Evolutionary conservation across 2,888 invertebrate genomes (phyloP), one percentile per base, ranked within the genome.

Genomic region (Iphiclides podalirius): DNA sequence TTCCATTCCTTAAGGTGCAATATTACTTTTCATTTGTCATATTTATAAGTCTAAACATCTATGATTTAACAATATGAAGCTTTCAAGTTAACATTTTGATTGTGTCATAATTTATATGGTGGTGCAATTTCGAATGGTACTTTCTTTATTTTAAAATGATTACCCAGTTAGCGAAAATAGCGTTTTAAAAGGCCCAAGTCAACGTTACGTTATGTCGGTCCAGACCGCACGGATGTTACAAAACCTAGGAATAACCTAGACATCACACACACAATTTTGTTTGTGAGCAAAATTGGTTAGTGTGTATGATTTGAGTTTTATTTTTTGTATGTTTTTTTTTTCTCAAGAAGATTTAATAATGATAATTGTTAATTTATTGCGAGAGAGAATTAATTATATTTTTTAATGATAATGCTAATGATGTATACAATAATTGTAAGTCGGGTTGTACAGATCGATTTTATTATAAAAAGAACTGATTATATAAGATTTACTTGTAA

Each of bases 401-500:
- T 26, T 39, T 11, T 39, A 15, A 33, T 42, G 23, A 20, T 33
- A 33, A 23, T 43, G 26, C 20, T 36, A 31, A 20, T 20, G 3
- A 20, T 20, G 20, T 20, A 20, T 3, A 3, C 20, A 20, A 20
- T 4, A 20, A 40, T 40, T 14, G 38, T 47, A 36, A 36, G n/a
- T 44, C 15, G 45, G 52, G 53, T 52, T 54, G 53, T 58, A 56
- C 43, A 54, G 46, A 43, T 47, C 39, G 53, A 52, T 41, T 52
- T 57, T 50, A 53, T 50, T 47, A 46, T 50, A 52, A 34, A 56
- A 62, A 62, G 61, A 62, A 62, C 60, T 62, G 61, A 62, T 61
- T 53, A 57, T 52, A 55, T 49, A 44, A 49, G 49, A 31, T 9
- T 13, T 28, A 14, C 38, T 14, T 40, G 13, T 47, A 42, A 20